phyloP scores from a whole-genome alignment of 2,797 vertebrate genomes.

The Anisognathus igniventris region DNA sequence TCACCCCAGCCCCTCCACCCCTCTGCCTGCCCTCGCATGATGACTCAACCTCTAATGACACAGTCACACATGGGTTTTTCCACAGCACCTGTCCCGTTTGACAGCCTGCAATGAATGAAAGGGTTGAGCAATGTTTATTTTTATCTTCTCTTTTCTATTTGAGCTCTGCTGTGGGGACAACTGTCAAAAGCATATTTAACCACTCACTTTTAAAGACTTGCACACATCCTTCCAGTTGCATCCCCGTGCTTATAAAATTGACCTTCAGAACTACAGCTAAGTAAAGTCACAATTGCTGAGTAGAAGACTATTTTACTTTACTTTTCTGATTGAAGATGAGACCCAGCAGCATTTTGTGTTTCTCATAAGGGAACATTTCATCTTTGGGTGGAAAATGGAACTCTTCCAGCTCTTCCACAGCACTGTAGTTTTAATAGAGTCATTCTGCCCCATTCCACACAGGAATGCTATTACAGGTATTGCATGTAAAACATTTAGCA shows the following conservation, averaged over 20 bases:
- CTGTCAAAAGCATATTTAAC: not conserved
- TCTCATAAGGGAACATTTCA: not conserved
- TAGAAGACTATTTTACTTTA: not conserved
- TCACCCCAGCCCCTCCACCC: not conserved
- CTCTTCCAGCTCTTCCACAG: not conserved
- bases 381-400: rapidly evolving
- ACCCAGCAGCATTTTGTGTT: not conserved
- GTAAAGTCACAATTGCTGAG: not conserved
- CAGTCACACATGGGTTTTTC: not conserved
- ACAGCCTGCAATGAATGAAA: constrained; percentile 21
- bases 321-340: not conserved
- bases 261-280: not conserved
- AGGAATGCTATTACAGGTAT: not conserved
- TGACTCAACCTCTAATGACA: constrained; percentile 21
- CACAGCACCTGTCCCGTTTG: constrained; percentile 19
- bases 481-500: not conserved
- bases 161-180: not conserved
- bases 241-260: not conserved
- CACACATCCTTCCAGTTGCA: not conserved
- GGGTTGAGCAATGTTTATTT: constrained; percentile 32
- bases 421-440: not conserved
- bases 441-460: not conserved
- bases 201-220: not conserved
- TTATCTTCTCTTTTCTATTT: constrained; percentile 31
- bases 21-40: not conserved